Evolutionary conservation across 2,888 invertebrate genomes (phyloP).

Genomic region (Pyrocoelia pectoralis): DNA sequence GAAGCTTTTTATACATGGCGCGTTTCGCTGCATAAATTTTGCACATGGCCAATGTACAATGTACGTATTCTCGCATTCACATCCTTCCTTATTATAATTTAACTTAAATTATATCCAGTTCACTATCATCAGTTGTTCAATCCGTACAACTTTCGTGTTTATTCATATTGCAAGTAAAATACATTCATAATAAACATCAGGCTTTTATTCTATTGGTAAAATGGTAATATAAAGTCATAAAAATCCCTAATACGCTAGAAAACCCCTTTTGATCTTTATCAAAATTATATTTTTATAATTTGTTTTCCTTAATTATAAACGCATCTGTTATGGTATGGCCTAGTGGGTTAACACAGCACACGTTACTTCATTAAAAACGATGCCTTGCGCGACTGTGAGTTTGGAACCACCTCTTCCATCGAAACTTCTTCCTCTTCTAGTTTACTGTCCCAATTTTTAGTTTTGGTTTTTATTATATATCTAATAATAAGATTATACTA

Average conservation of each 20-base stretch:
- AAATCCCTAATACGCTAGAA: no score
- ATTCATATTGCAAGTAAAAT: background rate
- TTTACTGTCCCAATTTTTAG: no score
- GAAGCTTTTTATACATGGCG: slow-evolving; percentile 52
- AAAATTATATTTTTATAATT: background rate
- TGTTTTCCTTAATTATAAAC: background rate
- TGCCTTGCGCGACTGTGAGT: no score
- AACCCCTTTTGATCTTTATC: background rate
- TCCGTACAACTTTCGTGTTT: slow-evolving; percentile 9
- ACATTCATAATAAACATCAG: background rate
- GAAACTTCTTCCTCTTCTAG: no score
- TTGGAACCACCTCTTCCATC: no score
- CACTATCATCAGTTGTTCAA: slow-evolving; percentile 32
- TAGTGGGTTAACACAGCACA: background rate
- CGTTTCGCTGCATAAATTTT: slow-evolving; percentile 49
- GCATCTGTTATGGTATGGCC: background rate
- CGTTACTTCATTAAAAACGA: no score
- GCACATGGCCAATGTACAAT: slow-evolving; percentile 43
- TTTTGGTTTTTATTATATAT: no score
- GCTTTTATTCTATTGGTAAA: no score
- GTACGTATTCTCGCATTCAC: slow-evolving; percentile 40
- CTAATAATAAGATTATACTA: no score
- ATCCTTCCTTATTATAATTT: slow-evolving; percentile 42
- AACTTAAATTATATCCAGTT: slow-evolving; percentile 37
- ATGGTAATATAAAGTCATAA: no score